Evolutionary conservation across 2,888 invertebrate species (phyloP).

Genomic region (Tipula vernalis): DNA sequence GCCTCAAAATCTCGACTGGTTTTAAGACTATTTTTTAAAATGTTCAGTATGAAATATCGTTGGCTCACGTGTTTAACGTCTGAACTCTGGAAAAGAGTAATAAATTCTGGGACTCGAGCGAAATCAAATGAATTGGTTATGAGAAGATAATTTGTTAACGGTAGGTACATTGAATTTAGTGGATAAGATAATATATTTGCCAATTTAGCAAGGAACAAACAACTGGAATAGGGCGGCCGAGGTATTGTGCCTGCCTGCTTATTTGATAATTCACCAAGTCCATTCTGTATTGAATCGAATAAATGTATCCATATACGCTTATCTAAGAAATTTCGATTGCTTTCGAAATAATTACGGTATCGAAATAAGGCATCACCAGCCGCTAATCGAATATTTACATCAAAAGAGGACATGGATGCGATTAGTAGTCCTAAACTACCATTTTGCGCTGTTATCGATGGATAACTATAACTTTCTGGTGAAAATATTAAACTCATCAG

Average conservation of each 20-base stretch:
- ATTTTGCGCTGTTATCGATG: slow-evolving; percentile 53
- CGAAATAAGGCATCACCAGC: slow-evolving; percentile 62
- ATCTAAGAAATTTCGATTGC: slow-evolving; percentile 20
- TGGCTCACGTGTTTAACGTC: slow-evolving; percentile 56
- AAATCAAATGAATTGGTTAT: slow-evolving; percentile 67
- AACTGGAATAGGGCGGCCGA: slow-evolving; percentile 29
- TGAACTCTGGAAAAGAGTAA: slow-evolving; percentile 69
- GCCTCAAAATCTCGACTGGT: slow-evolving; percentile 61
- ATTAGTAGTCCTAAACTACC: slow-evolving; percentile 60
- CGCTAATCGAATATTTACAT: slow-evolving; percentile 51
- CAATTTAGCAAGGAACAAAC: slow-evolving; percentile 29
- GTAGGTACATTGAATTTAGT: slow-evolving; percentile 59
- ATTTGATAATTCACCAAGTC: slow-evolving; percentile 23
- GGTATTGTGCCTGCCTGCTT: slow-evolving; percentile 21
- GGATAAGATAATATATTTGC: slow-evolving; percentile 61
- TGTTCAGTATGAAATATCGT: slow-evolving; percentile 63
- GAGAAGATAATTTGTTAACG: slow-evolving; percentile 64
- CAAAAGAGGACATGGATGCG: slow-evolving; percentile 54
- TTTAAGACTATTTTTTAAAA: slow-evolving; percentile 64
- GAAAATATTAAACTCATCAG: slow-evolving; percentile 60
- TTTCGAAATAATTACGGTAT: slow-evolving; percentile 60
- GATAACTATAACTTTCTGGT: slow-evolving; percentile 60
- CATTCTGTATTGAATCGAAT: slow-evolving; percentile 32
- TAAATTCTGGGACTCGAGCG: slow-evolving; percentile 73
- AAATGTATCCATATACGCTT: slow-evolving; percentile 32